phyloP scores from a whole-genome alignment of 2,888 invertebrate species.

The Rotaria macrura region DNA sequence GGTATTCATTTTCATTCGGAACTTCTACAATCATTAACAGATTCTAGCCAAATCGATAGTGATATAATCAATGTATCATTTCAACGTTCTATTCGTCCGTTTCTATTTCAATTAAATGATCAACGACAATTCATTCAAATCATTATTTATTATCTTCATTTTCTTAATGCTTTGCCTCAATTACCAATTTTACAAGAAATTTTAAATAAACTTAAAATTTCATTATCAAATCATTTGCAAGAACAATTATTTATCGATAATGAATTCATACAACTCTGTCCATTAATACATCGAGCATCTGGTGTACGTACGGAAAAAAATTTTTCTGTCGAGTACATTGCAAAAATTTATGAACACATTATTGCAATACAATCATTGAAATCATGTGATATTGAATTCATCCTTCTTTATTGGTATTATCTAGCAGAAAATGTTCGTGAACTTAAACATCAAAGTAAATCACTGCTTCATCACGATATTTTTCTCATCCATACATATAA shows the following conservation, averaged over 20 bases:
- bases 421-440: background rate
- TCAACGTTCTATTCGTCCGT: background rate
- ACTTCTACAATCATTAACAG: background rate
- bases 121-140: background rate
- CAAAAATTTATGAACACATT: background rate
- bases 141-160: background rate
- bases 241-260: background rate
- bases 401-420: conserved; percentile 21
- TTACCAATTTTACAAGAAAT: conserved; percentile 5
- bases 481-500: too few species aligned
- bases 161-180: background rate
- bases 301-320: background rate
- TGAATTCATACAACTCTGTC: background rate
- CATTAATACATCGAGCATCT: background rate
- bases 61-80: background rate
- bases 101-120: background rate
- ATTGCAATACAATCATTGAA: background rate
- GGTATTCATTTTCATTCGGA: background rate
- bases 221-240: background rate
- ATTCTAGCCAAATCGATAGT: conserved; percentile 17
- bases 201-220: background rate
- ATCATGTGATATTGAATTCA: background rate
- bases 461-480: too few species aligned
- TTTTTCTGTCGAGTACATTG: background rate
- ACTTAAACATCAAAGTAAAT: conserved; percentile 5